phyloP scores from a whole-genome alignment of 2,888 invertebrate genomes.

The Beris chalybata region DNA sequence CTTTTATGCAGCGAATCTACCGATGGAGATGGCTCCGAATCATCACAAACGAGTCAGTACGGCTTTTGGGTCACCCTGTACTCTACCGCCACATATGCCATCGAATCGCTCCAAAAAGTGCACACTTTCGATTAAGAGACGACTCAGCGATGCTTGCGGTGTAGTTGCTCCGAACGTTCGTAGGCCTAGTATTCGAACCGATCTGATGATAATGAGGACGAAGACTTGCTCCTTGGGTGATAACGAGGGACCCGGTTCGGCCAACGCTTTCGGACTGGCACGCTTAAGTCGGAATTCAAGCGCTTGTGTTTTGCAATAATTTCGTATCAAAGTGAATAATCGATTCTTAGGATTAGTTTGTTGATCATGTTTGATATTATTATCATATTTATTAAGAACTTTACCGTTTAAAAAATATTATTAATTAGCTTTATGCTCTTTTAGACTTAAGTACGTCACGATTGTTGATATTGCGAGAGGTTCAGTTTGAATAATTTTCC shows the following conservation, averaged over 20 bases:
- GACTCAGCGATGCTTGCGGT: slow-evolving; percentile 84
- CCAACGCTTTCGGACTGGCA: slow-evolving; percentile 60
- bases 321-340: background rate
- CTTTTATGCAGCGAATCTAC: slow-evolving; percentile 79
- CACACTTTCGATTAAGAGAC: slow-evolving; percentile 77
- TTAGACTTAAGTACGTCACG: no score
- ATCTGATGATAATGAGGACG: slow-evolving; percentile 84
- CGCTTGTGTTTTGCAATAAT: slow-evolving; percentile 60
- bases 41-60: slow-evolving; percentile 80
- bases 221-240: slow-evolving; percentile 76
- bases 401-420: no score
- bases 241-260: slow-evolving; percentile 63
- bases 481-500: no score
- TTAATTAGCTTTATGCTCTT: no score
- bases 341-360: no score
- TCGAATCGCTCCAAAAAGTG: slow-evolving; percentile 71
- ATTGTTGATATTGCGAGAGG: no score
- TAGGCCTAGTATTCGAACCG: slow-evolving; percentile 84
- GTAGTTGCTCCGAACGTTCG: slow-evolving; percentile 87
- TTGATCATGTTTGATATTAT: no score
- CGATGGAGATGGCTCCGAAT: slow-evolving; percentile 86
- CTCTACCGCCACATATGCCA: slow-evolving; percentile 68
- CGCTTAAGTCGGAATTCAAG: slow-evolving; percentile 58
- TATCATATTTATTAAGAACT: no score
- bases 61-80: slow-evolving; percentile 75